Evolutionary conservation across 1,140 invertebrate genomes (phyloP).

Genomic region (Aphelinus certus): DNA sequence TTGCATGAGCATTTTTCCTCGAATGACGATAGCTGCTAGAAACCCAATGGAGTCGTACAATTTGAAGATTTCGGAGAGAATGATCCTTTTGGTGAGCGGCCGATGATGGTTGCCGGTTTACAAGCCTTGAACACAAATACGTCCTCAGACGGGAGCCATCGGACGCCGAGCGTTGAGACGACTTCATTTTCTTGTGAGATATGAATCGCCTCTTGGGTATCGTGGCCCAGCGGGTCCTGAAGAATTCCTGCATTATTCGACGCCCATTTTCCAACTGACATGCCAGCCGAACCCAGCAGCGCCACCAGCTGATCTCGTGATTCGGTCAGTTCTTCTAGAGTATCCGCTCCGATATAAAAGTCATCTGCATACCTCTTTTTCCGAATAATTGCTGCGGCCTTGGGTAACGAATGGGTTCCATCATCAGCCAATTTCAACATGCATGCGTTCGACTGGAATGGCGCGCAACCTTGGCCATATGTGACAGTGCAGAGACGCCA

Average conservation of each 20-base stretch:
- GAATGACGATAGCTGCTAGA: neutral
- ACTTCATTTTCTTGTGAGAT: neutral
- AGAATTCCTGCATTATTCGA: neutral
- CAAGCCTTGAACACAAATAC: neutral
- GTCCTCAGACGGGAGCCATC: neutral
- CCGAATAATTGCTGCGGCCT: neutral
- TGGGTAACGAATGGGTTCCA: neutral
- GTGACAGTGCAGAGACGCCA: neutral
- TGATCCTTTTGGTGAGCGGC: neutral
- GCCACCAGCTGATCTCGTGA: neutral
- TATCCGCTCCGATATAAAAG: neutral
- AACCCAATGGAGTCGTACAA: slow-evolving; percentile 16
- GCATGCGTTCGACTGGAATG: neutral
- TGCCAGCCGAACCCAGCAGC: neutral
- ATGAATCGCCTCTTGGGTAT: neutral
- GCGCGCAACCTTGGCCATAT: neutral
- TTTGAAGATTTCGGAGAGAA: neutral
- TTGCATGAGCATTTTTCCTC: neutral
- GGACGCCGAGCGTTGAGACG: neutral
- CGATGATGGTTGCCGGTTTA: fast-evolving
- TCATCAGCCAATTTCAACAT: neutral
- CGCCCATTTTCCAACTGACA: neutral
- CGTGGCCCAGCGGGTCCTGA: too few relatives aligned
- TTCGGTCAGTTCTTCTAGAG: neutral
- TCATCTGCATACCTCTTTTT: neutral